phyloP scores from a whole-genome alignment of 2,888 invertebrate species.

The Gibbula magus region DNA sequence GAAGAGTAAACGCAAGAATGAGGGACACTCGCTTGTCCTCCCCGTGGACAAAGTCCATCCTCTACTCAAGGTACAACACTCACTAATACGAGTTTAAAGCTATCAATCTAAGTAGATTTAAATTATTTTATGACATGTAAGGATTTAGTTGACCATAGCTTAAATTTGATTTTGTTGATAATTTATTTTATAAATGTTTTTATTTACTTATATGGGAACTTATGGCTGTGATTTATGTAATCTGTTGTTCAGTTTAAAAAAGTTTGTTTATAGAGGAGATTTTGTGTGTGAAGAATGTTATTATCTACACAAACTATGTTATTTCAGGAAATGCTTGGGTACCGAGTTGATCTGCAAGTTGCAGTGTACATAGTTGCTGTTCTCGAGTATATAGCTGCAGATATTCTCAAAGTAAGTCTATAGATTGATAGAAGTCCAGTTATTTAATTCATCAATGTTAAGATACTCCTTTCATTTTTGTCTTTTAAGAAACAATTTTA shows the following conservation, averaged over 20 bases:
- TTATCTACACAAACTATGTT: background rate
- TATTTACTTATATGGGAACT: no score
- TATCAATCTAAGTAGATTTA: background rate
- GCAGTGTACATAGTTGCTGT: slow-evolving; percentile 93
- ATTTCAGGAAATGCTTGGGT: slow-evolving; percentile 74
- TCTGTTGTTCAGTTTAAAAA: no score
- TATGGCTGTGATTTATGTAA: no score
- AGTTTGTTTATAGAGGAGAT: no score
- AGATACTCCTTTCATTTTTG: background rate
- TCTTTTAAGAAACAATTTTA: no score
- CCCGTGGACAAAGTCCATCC: slow-evolving; percentile 94
- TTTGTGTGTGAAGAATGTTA: no score
- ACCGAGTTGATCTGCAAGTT: slow-evolving; percentile 81
- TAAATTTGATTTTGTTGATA: no score
- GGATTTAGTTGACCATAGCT: no score
- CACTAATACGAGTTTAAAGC: background rate
- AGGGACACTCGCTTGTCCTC: slow-evolving; percentile 81
- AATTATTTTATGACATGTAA: no score
- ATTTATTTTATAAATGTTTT: no score
- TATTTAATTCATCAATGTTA: background rate
- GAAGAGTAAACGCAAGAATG: slow-evolving; percentile 84
- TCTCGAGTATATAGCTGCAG: slow-evolving; percentile 94
- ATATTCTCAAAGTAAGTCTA: slow-evolving; percentile 86
- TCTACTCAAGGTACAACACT: slow-evolving; percentile 80
- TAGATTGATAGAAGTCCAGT: background rate